phyloP scores from a whole-genome alignment of 2,888 invertebrate genomes.

The Epinotia ramella region DNA sequence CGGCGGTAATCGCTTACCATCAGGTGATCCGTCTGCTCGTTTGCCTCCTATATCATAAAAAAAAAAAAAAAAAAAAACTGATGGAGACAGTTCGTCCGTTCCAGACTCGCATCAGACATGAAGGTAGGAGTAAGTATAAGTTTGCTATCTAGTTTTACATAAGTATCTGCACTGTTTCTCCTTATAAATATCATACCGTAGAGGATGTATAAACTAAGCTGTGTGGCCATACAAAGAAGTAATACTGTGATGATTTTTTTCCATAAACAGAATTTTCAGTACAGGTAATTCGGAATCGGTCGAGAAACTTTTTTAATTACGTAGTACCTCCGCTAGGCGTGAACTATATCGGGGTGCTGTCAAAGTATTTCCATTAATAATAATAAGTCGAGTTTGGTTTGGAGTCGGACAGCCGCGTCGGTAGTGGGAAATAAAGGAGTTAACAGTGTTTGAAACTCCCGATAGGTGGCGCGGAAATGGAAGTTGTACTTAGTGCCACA shows the following conservation, averaged over 20 bases:
- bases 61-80: too few species aligned
- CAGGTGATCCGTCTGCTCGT: too few species aligned
- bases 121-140: too few species aligned
- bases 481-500: neutral
- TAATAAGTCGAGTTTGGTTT: slow-evolving; percentile 38
- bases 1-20: too few species aligned
- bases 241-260: neutral
- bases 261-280: slow-evolving; percentile 12
- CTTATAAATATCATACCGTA: too few species aligned
- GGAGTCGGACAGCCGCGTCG: neutral
- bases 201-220: too few species aligned
- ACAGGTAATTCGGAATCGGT: slow-evolving; percentile 16
- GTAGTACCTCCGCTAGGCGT: slow-evolving; percentile 9
- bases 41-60: too few species aligned
- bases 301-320: slow-evolving; percentile 34
- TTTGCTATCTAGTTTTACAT: too few species aligned
- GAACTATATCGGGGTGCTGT: slow-evolving; percentile 39
- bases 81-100: too few species aligned
- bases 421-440: neutral
- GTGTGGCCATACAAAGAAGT: too few species aligned
- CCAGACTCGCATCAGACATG: too few species aligned
- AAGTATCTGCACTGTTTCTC: too few species aligned
- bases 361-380: slow-evolving; percentile 45
- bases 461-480: neutral
- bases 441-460: neutral